Conservation (phyloP, 2,113 vertebrate genomes). For the Vidua chalybeata region DNA sequence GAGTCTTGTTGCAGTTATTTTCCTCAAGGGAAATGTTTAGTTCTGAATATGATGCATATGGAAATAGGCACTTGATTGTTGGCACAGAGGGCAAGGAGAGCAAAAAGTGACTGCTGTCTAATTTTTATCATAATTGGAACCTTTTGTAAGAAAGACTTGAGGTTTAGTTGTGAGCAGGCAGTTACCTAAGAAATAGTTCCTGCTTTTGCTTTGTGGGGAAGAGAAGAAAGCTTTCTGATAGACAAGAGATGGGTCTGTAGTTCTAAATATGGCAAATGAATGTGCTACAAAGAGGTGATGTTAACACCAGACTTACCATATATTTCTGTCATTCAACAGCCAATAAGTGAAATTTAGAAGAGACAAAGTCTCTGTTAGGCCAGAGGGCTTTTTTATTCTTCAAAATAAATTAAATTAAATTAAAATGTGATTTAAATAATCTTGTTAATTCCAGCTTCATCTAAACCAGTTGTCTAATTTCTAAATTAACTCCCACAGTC, state of each 20-base stretch:
- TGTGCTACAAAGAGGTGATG: background rate
- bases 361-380: background rate
- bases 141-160: background rate
- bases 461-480: background rate
- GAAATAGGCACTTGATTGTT: background rate
- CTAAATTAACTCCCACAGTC: background rate
- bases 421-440: background rate
- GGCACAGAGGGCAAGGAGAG: background rate
- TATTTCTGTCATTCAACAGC: background rate
- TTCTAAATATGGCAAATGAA: background rate
- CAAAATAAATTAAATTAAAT: background rate
- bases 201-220: background rate
- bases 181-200: background rate
- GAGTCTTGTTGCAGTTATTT: background rate
- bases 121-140: background rate
- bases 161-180: background rate
- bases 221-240: background rate
- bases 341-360: background rate
- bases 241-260: background rate
- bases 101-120: background rate
- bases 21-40: background rate
- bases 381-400: background rate
- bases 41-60: background rate
- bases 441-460: background rate
- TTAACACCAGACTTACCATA: background rate